A percentile compares a stretch with the other conserved stretches of the same genome.
These are phyloP conservation scores for Haliclona indistincta DNA, from an alignment of 37 sponge, comb jelly and placozoan species.

Conservation along the genomic window DNA sequence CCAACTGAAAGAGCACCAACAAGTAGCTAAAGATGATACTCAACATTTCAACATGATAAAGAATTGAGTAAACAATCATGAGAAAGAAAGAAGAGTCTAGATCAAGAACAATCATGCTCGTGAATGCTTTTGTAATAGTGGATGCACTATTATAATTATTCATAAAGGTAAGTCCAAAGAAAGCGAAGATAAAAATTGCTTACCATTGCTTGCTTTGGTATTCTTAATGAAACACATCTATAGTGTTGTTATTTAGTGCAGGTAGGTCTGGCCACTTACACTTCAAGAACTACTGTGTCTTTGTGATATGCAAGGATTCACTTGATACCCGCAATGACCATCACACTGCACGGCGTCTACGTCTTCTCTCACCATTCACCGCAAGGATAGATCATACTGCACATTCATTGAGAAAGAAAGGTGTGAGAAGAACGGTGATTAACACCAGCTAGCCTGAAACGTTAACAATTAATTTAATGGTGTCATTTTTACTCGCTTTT, in stretches of 20 bases:
- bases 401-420: neutral
- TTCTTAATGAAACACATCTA: slow-evolving; percentile 54
- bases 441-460: neutral
- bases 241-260: slow-evolving; percentile 15
- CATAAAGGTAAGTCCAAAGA: slow-evolving; percentile 66
- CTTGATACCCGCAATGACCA: slow-evolving; percentile 30
- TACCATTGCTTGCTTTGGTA: slow-evolving; percentile 60
- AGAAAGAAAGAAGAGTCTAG: neutral
- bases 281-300: slow-evolving; percentile 1
- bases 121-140: slow-evolving; percentile 34
- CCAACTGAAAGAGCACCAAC: slow-evolving; percentile 2
- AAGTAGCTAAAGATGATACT: slow-evolving; percentile 26
- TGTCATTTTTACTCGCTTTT: slow-evolving; percentile 25
- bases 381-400: slow-evolving; percentile 45
- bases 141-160: slow-evolving; percentile 51
- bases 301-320: slow-evolving; percentile 4
- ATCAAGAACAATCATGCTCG: too few species aligned
- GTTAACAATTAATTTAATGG: neutral
- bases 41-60: slow-evolving; percentile 20
- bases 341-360: slow-evolving; percentile 39
- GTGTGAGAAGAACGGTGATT: neutral
- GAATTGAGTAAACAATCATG: slow-evolving; percentile 31
- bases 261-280: slow-evolving; percentile 10
- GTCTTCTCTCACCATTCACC: slow-evolving; percentile 16
- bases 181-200: slow-evolving; percentile 48